These are phyloP conservation scores for Oscheius onirici DNA, from an alignment of 2,888 invertebrate species.

Conservation along the genomic window DNA sequence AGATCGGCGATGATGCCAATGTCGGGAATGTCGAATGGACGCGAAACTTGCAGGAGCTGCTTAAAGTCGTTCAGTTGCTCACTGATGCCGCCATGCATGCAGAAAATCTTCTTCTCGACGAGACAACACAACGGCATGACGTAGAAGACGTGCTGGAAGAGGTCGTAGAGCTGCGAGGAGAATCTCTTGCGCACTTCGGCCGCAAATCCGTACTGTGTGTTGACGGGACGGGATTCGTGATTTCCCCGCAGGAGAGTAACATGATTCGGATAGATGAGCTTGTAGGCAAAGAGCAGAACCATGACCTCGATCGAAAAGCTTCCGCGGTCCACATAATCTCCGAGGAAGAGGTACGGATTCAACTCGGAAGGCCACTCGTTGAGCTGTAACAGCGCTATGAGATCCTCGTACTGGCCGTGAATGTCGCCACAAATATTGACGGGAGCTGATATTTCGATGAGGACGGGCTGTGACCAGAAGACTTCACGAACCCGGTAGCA, in stretches of 20 bases:
- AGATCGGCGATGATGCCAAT: conserved; percentile 75
- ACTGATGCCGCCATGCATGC: conserved; percentile 80
- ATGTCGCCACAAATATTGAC: conserved; percentile 24
- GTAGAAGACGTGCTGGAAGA: conserved; percentile 79
- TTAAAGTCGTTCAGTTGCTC: conserved; percentile 54
- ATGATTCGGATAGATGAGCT: conserved; percentile 78
- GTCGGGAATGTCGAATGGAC: conserved; percentile 77
- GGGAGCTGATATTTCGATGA: conserved; percentile 12
- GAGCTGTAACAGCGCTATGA: conserved; percentile 2
- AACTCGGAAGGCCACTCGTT: neutral
- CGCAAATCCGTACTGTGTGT: conserved; percentile 56
- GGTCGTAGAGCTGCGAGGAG: conserved; percentile 5
- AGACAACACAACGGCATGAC: conserved; percentile 97
- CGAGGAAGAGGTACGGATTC: conserved; percentile 19
- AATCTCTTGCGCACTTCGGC: conserved; percentile 12
- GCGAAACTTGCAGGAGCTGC: conserved; percentile 74
- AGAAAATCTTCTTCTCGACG: conserved; percentile 83
- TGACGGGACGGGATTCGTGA: conserved; percentile 88
- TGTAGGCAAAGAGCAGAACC: conserved; percentile 12
- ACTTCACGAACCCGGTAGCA: conserved; percentile 59
- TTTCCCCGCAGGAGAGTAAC: conserved; percentile 93
- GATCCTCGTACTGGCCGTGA: conserved; percentile 24
- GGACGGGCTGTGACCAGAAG: conserved; percentile 52
- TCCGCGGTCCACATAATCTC: conserved; percentile 22
- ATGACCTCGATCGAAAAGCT: conserved; percentile 14